Conservation (phyloP, 2,113 vertebrate species). For the Galemys pyrenaicus region DNA sequence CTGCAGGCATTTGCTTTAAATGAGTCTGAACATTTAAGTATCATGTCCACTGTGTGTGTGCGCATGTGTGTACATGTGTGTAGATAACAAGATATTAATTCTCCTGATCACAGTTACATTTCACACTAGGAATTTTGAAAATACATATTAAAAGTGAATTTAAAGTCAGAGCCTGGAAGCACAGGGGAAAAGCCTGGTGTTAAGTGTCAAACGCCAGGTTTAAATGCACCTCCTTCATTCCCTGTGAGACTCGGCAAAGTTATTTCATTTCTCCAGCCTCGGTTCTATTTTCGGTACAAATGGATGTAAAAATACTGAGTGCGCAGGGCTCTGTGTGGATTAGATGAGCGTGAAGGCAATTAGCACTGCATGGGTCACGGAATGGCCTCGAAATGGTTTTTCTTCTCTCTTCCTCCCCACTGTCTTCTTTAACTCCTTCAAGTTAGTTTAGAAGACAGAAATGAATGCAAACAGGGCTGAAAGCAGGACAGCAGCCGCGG, state of each 20-base stretch:
- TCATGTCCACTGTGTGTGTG: background rate
- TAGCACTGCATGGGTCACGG: fast-evolving
- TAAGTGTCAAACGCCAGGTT: background rate
- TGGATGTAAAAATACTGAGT: background rate
- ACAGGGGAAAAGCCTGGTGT: background rate
- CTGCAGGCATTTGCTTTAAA: background rate
- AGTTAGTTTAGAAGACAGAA: constrained; percentile 58
- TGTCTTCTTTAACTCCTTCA: background rate
- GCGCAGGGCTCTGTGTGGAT: background rate
- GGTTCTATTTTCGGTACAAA: background rate
- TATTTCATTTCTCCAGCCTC: background rate
- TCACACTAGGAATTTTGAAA: background rate
- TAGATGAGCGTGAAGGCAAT: background rate
- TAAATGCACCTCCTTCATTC: background rate
- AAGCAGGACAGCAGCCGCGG: background rate
- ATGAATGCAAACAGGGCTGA: constrained; percentile 39
- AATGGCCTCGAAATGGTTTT: background rate
- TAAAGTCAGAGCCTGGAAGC: background rate
- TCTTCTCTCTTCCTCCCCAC: background rate
- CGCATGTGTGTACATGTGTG: background rate
- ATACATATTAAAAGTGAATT: background rate
- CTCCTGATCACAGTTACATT: background rate
- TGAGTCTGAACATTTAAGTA: background rate
- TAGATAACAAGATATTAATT: background rate
- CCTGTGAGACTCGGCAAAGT: background rate